Percentiles rank a stretch among this genome's conserved stretches.
These are phyloP conservation scores for Rhinella marina DNA, from an alignment of 2,797 vertebrate genomes.

Conservation along the genomic window DNA sequence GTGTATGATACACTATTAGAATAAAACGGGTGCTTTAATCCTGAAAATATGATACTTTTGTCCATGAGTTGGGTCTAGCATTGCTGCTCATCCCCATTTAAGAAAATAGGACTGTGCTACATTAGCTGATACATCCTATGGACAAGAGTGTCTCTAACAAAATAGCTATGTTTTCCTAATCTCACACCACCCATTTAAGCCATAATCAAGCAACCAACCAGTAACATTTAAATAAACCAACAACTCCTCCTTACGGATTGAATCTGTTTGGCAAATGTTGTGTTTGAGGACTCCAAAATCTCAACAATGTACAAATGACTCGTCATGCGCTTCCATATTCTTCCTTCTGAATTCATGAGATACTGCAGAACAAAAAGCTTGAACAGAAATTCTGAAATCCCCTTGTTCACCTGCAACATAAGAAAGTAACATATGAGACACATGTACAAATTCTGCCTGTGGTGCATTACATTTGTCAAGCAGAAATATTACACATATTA, in stretches of 20 bases:
- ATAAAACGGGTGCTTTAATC: no score
- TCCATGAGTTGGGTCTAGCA: no score
- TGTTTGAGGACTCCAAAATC: constrained; percentile 75
- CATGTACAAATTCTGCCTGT: not conserved
- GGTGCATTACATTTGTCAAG: no score
- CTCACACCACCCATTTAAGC: not conserved
- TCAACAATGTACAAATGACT: constrained; percentile 89
- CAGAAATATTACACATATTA: no score
- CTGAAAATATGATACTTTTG: no score
- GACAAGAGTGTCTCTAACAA: not conserved
- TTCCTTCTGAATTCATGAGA: constrained; percentile 84
- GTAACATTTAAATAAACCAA: not conserved
- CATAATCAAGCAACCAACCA: not conserved
- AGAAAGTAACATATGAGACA: not conserved
- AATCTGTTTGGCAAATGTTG: constrained; percentile 63
- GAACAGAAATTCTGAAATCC: constrained; percentile 90
- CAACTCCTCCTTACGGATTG: constrained; percentile 64
- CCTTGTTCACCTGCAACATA: constrained; percentile 81
- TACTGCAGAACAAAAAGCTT: constrained; percentile 89
- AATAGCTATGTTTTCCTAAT: not conserved
- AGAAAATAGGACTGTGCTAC: no score
- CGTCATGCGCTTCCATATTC: constrained; percentile 86
- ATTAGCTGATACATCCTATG: no score
- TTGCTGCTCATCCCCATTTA: no score
- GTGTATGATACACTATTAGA: no score